Conservation (phyloP, 1,140 invertebrate species). For the Bursaphelenchus mucronatus region DNA sequence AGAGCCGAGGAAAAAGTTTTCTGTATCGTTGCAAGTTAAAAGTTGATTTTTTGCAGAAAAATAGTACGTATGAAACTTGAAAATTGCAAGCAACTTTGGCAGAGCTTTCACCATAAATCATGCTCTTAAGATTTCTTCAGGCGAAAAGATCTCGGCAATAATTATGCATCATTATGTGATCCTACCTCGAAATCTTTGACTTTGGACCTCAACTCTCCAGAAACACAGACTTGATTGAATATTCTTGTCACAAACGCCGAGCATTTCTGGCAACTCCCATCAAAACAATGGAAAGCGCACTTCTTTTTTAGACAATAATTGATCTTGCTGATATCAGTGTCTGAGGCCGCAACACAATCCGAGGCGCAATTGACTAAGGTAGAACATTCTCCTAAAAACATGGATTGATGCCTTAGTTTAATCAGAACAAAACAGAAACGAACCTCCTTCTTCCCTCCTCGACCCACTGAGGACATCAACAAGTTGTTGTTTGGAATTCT, state of each 20-base stretch:
- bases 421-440: not conserved
- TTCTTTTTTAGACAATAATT: constrained; percentile 46
- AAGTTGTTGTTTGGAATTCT: constrained; percentile 49
- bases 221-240: constrained; percentile 54
- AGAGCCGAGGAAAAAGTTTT: too few species aligned
- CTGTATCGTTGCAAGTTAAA: too few species aligned
- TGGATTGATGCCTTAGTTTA: too few species aligned
- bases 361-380: constrained; percentile 46
- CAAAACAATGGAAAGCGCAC: constrained; percentile 54
- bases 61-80: too few species aligned
- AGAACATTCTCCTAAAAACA: constrained; percentile 43
- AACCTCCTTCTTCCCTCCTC: constrained; percentile 28
- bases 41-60: too few species aligned
- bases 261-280: constrained; percentile 50
- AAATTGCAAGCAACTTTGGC: too few species aligned
- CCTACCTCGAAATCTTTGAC: constrained; percentile 38
- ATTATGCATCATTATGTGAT: not conserved
- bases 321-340: constrained; percentile 45
- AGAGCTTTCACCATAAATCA: constrained; percentile 8
- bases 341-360: constrained; percentile 44
- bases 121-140: not conserved
- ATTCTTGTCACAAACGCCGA: constrained; percentile 53
- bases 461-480: constrained; percentile 49
- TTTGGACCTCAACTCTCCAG: constrained; percentile 42
- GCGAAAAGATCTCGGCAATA: not conserved